A percentile compares a stretch with the other conserved stretches of the same genome.
These are phyloP conservation scores for Betta splendens DNA, from an alignment of 2,797 vertebrate genomes.

Conservation along the genomic window DNA sequence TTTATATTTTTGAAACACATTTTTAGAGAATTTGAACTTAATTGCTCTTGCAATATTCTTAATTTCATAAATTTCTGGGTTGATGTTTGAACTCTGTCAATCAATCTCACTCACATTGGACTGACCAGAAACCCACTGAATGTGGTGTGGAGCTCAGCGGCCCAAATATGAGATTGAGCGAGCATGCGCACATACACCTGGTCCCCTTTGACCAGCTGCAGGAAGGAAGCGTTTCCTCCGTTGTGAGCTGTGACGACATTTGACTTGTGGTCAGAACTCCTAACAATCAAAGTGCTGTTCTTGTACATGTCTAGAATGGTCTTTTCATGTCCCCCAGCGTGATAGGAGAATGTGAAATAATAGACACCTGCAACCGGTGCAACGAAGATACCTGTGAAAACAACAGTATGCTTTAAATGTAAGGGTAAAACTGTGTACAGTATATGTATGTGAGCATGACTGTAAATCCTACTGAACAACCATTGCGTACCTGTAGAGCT, in stretches of 20 bases:
- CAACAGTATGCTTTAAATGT: background rate
- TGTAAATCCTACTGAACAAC: background rate
- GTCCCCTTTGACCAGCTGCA: background rate
- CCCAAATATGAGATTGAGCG: background rate
- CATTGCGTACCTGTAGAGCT: background rate
- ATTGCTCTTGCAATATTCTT: no score
- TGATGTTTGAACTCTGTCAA: no score
- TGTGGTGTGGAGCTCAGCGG: rapidly evolving
- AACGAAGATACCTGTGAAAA: background rate
- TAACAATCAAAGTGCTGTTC: rapidly evolving
- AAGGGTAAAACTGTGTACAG: background rate
- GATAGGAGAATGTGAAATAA: conserved; percentile 3
- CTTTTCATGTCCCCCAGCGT: background rate
- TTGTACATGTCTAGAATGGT: rapidly evolving
- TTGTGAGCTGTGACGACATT: background rate
- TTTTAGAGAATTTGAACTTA: no score
- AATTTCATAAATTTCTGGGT: no score
- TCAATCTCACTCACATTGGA: no score
- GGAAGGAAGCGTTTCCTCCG: background rate
- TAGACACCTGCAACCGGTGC: background rate
- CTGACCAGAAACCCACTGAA: conserved; percentile 2
- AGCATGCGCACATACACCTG: background rate
- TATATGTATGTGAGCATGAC: background rate
- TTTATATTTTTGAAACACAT: no score
- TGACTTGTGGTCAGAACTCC: no score